A percentile compares a stretch with the other conserved stretches of the same genome.
phyloP scores from a whole-genome alignment of 2,888 invertebrate species.

The Nephrotoma guestfalica region DNA sequence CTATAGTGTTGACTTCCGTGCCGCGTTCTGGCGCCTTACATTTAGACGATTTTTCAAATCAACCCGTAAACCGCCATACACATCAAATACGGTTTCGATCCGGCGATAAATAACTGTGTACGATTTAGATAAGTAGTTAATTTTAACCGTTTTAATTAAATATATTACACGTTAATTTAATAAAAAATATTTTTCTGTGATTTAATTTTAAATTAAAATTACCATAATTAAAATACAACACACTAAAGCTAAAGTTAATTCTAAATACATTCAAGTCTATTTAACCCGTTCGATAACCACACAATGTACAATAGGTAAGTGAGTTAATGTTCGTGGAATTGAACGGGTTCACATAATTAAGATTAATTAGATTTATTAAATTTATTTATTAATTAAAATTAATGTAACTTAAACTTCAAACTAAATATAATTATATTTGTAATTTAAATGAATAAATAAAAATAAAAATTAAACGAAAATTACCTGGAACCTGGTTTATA shows the following conservation, averaged over 20 bases:
- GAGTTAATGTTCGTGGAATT: not conserved
- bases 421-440: not conserved
- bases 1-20: constrained; percentile 73
- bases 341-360: not conserved
- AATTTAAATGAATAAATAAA: no score
- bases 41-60: constrained; percentile 25
- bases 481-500: no score
- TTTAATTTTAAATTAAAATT: not conserved
- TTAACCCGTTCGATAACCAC: not conserved
- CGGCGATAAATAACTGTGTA: not conserved
- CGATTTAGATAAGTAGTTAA: not conserved
- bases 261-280: not conserved
- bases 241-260: not conserved
- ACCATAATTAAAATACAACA: not conserved
- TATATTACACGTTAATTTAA: not conserved
- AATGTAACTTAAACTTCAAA: not conserved
- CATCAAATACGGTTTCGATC: not conserved
- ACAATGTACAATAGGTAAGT: not conserved
- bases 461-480: no score
- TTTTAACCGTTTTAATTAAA: not conserved
- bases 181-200: not conserved
- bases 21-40: constrained; percentile 75
- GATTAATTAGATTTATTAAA: not conserved
- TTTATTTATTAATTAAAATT: not conserved
- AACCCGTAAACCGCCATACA: not conserved